Evolutionary conservation across 2,113 vertebrate species (phyloP), one percentile per base, ranked within the genome.

Genomic region (Dermatemys mawii): DNA sequence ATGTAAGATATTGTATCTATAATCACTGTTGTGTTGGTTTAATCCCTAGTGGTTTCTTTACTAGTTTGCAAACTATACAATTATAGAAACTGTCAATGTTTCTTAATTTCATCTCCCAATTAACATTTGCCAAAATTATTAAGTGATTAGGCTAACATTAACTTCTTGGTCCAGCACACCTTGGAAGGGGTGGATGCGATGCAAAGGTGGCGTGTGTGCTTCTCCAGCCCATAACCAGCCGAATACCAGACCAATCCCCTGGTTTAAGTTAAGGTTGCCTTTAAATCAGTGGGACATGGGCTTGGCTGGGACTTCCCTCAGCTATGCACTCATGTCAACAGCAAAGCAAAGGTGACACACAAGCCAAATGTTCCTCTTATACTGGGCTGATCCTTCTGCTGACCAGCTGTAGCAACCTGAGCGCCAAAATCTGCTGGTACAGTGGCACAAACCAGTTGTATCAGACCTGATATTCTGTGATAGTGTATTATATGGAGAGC

Each of bases 371-470:
- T 91, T 78, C 55, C 11, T 89, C 41, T n/a, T 4, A 35, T 5
- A 32, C 2, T 2, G 1, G 63, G 22, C 24, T 11, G 46, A 88
- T 79, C n/a, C 60, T n/a, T 67, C 29, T 67, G 60, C 54, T 67
- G 38, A 22, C 38, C 70, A 75, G 17, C 79, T 87, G 50, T 14
- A 4, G 24, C 29, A 57, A 14, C 44, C 13, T 41, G 1, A 81
- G 49, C 21, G 9, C 17, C 41, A 48, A 22, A 84, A 48, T 35
- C 19, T 76, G 32, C 78, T 92, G 27, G 46, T 48, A 27, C 17
- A 5, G 35, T 5, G 86, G 91, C 16, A 11, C 41, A 87, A 83
- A 0, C 0, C 35, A 88, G 27, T 1, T 73, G 78, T 78, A 67
- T 1, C 16, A 54, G 5, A 14, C 1, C 53, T 17, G 7, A 79